Evolutionary conservation across 1,140 invertebrate genomes (phyloP), one percentile per base, ranked within the genome.

Genomic region (Habropoda laboriosa): DNA sequence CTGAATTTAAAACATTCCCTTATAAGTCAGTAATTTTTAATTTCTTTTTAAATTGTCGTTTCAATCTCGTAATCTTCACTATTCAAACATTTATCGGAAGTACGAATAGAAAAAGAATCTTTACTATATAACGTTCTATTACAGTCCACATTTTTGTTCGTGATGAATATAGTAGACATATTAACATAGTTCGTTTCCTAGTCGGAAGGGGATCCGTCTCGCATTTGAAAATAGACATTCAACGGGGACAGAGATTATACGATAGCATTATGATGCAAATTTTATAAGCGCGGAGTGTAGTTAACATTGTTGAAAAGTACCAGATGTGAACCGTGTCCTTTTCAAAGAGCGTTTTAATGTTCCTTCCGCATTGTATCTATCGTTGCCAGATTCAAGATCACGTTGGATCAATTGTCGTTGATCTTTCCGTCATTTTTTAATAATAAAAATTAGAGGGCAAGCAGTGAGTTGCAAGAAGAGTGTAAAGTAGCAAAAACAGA

Each of bases 251-350:
- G 18, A 63, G n/a, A 64, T 24, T 40, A 63, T 30, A 32, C 27
- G 8, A 12, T 10, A 3, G 7, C 27, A 66, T 66, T 66, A 18
- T 66, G 13, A 66, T 66, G 63, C 42, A 66, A 66, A 66, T 66
- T 66, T 47, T 21, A 47, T 66, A 66, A 66, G 63, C 63, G 21
- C 40, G n/a, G 10, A 40, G 13, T 47, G 6, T 70, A 64, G n/a
- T 70, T 70, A 24, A 53, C 27, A 38, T 18, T 16, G 5, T 6
- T 7, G 30, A n/a, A 70, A 38, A 12, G 30, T 53, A 27, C 66
- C 63, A 66, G 63, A 42, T 66, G 63, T n/a, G 42, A 66, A 66
- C 27, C n/a, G 18, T 8, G 8, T 47, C 16, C 42, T 70, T 2
- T 27, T 38, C 32, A 5, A 42, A 51, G n/a, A 10, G 6, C 24